Evolutionary conservation across 2,797 vertebrate genomes (phyloP), one percentile per base, ranked within the genome.

Genomic region (Cossypha niveicapilla): DNA sequence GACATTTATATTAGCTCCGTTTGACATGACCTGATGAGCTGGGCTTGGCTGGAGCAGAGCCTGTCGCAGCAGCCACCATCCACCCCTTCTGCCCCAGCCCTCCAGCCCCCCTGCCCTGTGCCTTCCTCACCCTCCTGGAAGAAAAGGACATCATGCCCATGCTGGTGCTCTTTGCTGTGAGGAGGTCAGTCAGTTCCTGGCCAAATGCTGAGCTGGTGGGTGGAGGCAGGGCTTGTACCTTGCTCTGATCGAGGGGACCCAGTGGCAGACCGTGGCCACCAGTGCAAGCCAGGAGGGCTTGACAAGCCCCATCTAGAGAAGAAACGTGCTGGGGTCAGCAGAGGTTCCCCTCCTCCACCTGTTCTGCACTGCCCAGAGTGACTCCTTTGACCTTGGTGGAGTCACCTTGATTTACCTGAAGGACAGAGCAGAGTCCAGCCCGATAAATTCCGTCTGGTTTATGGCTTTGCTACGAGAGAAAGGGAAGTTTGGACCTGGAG

Each of bases 1-100:
- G 97, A 97, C 97, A 92, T 97, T 97, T 97, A 96, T 95, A 97
- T 97, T 97, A 97, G 88, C 92, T 97, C 86, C 0, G 0, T 97
- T 94, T 97, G 97, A 97, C 94, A 74, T 16, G 72, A 89, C 89
- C 93, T 96, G 92, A 95, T 1, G 22, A 68, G 63, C 85, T 94
- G 66, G 56, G 80, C 93, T 37, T 45, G 92, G 61, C 76, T 90
- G 90, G 63, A 95, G 67, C 17, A 11, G 53, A 90, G 50, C n/a
- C 78, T 27, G 1, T 57, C 4, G 1, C 76, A 89, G 41, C 7
- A 8, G 41, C 77, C n/a, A 32, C 79, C 3, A 4, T 45, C 86
- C 22, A 35, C 77, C 54, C 8, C 42, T 65, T 70, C 47, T 73
- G 57, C 39, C 8, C 48, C 83, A 75, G 50, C 42, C 39, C 37